Evolutionary conservation across 2,888 invertebrate genomes (phyloP).

Genomic region (Atethmia centrago): DNA sequence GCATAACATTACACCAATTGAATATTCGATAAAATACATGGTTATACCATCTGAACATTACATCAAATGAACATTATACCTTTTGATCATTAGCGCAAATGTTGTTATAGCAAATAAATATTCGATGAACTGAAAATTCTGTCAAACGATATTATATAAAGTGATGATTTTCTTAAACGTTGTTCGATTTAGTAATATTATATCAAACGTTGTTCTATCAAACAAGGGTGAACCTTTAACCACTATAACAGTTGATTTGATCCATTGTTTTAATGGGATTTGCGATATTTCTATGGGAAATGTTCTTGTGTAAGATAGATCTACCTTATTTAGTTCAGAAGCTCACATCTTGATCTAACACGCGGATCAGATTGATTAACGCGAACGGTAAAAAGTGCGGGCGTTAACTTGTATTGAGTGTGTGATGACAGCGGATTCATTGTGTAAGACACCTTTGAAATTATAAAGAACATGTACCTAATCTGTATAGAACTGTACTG

Average conservation of each 20-base stretch:
- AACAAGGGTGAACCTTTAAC: too few species aligned
- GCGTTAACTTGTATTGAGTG: slow-evolving; percentile 17
- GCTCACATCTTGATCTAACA: slow-evolving; percentile 49
- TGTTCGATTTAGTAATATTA: too few species aligned
- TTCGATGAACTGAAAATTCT: too few species aligned
- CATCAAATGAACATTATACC: too few species aligned
- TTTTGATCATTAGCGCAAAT: too few species aligned
- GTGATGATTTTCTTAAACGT: too few species aligned
- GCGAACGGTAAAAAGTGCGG: slow-evolving; percentile 40
- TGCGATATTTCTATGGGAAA: slow-evolving; percentile 66
- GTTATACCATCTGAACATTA: too few species aligned
- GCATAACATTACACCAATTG: too few species aligned
- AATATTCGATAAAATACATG: too few species aligned
- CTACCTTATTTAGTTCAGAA: slow-evolving; percentile 58
- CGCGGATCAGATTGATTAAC: slow-evolving; percentile 55
- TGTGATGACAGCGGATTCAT: slow-evolving; percentile 18
- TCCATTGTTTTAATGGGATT: slow-evolving; percentile 68
- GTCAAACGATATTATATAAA: too few species aligned
- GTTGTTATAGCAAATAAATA: too few species aligned
- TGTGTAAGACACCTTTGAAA: slow-evolving; percentile 23
- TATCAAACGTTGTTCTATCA: too few species aligned
- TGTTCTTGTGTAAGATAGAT: slow-evolving; percentile 62
- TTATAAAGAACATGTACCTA: not conserved
- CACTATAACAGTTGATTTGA: slow-evolving; percentile 63
- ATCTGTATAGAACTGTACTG: not conserved